These are phyloP conservation scores for Dunckerocampus dactyliophorus DNA, from an alignment of 2,113 vertebrate species.

Conservation along the genomic window DNA sequence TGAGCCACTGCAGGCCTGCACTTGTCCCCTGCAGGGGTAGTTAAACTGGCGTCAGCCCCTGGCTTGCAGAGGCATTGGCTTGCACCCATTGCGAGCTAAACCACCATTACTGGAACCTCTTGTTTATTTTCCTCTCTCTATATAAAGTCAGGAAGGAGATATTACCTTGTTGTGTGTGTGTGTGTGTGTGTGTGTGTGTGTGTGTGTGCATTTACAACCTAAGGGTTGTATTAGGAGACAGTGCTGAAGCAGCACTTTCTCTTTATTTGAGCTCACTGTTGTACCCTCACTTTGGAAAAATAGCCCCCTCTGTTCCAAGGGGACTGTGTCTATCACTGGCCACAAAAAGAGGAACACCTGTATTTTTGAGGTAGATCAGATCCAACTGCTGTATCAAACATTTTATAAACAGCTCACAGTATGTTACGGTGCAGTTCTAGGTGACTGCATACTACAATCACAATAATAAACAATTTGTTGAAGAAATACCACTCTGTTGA, in stretches of 20 bases:
- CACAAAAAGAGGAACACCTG: no score
- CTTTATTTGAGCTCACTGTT: slow-evolving; percentile 52
- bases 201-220: slow-evolving; percentile 54
- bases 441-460: no score
- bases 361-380: no score
- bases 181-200: slow-evolving; percentile 26
- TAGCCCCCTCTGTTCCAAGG: slow-evolving; percentile 9
- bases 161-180: slow-evolving; percentile 54
- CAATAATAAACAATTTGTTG: no score
- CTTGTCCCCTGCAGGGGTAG: slow-evolving; percentile 64
- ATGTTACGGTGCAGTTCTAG: no score
- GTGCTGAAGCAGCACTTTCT: slow-evolving; percentile 67
- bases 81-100: slow-evolving; percentile 69
- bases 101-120: slow-evolving; percentile 68
- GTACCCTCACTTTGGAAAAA: slow-evolving; percentile 52
- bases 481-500: no score
- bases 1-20: slow-evolving; percentile 54
- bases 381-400: no score
- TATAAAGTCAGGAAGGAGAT: slow-evolving; percentile 64
- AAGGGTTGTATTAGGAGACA: slow-evolving; percentile 62
- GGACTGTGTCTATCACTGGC: no score
- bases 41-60: slow-evolving; percentile 74
- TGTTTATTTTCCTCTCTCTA: slow-evolving; percentile 65
- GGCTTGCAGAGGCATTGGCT: slow-evolving; percentile 72
- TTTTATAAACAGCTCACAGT: no score